Evolutionary conservation across 2,113 vertebrate species (phyloP).

Genomic region (Corynorhinus townsendii): DNA sequence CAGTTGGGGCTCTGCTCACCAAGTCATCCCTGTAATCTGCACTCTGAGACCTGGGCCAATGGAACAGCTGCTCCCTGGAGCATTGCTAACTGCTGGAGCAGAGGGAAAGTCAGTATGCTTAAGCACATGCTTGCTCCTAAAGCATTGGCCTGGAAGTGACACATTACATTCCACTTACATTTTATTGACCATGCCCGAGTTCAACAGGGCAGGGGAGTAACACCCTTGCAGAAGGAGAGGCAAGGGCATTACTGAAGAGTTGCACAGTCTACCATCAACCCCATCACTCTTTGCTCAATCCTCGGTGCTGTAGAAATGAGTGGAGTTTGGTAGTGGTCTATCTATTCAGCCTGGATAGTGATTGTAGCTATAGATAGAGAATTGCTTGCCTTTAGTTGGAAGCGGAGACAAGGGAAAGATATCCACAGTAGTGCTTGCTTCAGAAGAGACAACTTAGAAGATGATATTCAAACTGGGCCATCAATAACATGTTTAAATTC

Average conservation of each 20-base stretch:
- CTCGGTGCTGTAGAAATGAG: neutral
- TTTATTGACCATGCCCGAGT: neutral
- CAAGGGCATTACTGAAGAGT: neutral
- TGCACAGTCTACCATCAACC: neutral
- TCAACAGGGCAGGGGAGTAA: neutral
- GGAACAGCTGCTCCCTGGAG: neutral
- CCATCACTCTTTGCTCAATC: neutral
- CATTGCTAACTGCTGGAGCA: neutral
- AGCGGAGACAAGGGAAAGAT: neutral
- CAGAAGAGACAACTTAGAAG: neutral
- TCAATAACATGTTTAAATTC: neutral
- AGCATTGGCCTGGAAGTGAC: neutral
- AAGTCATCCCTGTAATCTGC: neutral
- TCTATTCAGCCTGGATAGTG: neutral
- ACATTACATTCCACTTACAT: neutral
- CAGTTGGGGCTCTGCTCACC: neutral
- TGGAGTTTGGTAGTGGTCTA: neutral
- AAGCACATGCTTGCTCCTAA: neutral
- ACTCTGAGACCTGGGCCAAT: neutral
- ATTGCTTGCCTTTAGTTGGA: neutral
- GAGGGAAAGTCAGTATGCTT: neutral
- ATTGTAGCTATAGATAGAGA: neutral
- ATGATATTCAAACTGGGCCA: neutral
- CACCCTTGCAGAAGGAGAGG: rapidly evolving
- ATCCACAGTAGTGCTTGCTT: neutral